Evolutionary conservation across 1,140 invertebrate species (phyloP).

Genomic region (Melanaphis sacchari): DNA sequence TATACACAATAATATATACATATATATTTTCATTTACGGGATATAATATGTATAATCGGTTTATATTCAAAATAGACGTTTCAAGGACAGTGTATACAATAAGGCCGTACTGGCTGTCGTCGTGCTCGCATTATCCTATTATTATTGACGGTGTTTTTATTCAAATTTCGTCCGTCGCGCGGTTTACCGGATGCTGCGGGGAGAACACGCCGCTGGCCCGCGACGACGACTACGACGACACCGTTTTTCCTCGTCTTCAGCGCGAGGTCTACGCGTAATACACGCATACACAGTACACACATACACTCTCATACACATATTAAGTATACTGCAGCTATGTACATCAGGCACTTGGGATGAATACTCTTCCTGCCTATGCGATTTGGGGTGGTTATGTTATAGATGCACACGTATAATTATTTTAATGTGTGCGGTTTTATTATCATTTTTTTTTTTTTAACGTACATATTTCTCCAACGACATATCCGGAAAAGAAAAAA

Average conservation of each 20-base stretch:
- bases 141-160: constrained; percentile 57
- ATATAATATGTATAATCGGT: constrained; percentile 57
- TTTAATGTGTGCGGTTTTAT: not conserved
- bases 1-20: not conserved
- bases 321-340: not conserved
- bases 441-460: constrained; percentile 1
- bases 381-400: not conserved
- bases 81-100: constrained; percentile 52
- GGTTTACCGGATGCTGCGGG: constrained; percentile 54
- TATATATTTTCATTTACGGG: constrained; percentile 12
- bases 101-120: constrained; percentile 39
- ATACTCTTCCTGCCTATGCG: not conserved
- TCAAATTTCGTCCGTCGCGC: constrained; percentile 54
- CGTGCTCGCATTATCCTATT: constrained; percentile 55
- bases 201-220: not conserved
- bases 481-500: not conserved
- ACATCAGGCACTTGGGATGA: not conserved
- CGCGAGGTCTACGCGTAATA: not conserved
- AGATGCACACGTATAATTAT: not conserved
- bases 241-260: not conserved
- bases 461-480: not conserved
- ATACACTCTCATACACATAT: not conserved
- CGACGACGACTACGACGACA: not conserved
- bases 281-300: not conserved
- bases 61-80: constrained; percentile 58